Conservation (phyloP, 2,888 invertebrate genomes). For the Brachyptera putata region DNA sequence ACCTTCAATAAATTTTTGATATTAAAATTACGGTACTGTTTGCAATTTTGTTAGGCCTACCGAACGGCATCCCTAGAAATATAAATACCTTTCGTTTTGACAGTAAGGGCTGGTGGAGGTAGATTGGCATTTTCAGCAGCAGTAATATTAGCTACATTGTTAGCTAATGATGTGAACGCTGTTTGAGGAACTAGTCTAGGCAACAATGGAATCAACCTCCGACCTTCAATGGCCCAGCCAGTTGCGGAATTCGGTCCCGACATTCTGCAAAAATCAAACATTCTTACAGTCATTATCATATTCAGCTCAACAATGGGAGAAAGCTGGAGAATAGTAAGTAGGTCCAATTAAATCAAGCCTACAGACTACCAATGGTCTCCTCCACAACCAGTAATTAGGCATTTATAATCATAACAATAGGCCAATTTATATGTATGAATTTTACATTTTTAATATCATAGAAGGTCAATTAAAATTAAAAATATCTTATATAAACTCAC, state of each 20-base stretch:
- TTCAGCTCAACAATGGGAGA: neutral
- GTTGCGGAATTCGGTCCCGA: conserved; percentile 51
- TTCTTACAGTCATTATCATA: neutral
- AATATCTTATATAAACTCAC: conserved; percentile 54
- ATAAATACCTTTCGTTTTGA: conserved; percentile 36
- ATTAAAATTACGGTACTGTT: neutral
- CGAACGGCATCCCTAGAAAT: too few relatives aligned
- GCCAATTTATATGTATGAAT: neutral
- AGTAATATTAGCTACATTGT: conserved; percentile 66
- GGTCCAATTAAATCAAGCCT: too few relatives aligned
- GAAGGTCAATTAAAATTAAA: neutral
- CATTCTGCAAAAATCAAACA: conserved; percentile 47
- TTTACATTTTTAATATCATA: neutral
- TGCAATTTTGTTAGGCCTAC: too few relatives aligned
- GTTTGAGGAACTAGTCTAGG: conserved; percentile 82
- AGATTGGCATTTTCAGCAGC: conserved; percentile 60
- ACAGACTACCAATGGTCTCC: neutral
- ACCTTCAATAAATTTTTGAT: neutral
- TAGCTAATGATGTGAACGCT: conserved; percentile 76
- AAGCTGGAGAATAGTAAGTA: too few relatives aligned
- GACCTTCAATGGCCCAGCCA: conserved; percentile 86
- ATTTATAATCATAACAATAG: neutral
- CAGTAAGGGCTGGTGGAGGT: conserved; percentile 39
- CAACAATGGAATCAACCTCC: conserved; percentile 75
- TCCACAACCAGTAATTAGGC: neutral